These are phyloP conservation scores for Mus caroli DNA, from an alignment of 2,797 vertebrate species.

Conservation along the genomic window DNA sequence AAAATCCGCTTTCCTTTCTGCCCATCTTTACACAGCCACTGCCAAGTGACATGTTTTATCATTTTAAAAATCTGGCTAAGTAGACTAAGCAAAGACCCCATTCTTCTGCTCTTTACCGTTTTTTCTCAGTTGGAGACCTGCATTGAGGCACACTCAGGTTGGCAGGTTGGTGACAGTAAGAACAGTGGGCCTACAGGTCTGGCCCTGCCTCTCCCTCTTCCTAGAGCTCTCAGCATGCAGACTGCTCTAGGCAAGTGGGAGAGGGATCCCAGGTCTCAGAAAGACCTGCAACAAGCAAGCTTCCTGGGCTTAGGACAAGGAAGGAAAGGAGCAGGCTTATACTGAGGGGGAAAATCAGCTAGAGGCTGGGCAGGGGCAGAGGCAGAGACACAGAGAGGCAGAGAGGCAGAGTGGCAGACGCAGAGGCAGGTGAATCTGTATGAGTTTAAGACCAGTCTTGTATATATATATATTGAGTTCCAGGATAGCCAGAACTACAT, in stretches of 20 bases:
- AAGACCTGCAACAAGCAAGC: neutral
- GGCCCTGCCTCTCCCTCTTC: neutral
- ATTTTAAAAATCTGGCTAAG: conserved; percentile 76
- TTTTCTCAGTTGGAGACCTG: conserved; percentile 24
- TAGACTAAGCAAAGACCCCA: conserved; percentile 57
- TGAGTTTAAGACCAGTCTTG: neutral
- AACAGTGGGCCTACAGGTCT: neutral
- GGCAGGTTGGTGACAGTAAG: neutral
- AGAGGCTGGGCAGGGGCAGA: neutral
- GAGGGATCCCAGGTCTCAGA: neutral
- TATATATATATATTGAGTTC: neutral
- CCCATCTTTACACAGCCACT: conserved; percentile 69
- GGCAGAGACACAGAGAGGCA: too few relatives aligned
- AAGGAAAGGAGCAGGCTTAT: neutral
- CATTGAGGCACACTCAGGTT: conserved; percentile 25
- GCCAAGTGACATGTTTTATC: conserved; percentile 80
- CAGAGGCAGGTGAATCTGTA: neutral
- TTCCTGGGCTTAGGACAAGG: neutral
- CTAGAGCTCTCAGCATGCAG: neutral
- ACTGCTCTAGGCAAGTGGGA: neutral
- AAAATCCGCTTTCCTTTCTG: conserved; percentile 86
- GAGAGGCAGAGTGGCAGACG: neutral
- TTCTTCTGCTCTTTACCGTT: conserved; percentile 46
- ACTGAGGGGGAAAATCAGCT: neutral
- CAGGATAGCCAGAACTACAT: neutral